phyloP scores from a whole-genome alignment of 2,888 invertebrate species.

The Phrixothrix hirtus region DNA sequence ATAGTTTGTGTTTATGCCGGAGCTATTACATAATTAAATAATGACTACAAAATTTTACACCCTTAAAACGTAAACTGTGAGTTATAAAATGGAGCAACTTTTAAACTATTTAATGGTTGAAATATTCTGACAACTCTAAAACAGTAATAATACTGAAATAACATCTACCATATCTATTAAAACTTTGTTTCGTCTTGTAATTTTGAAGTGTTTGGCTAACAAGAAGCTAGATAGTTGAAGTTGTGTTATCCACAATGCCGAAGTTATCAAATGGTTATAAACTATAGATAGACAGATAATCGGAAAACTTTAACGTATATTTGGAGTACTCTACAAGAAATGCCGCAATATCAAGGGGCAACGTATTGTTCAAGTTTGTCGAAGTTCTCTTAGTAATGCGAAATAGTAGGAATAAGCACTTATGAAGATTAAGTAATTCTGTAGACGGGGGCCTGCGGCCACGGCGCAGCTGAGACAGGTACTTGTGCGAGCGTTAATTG shows the following conservation, averaged over 20 bases:
- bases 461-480: constrained; percentile 35
- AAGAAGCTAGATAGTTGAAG: constrained; percentile 22
- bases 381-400: constrained; percentile 28
- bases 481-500: constrained; percentile 44
- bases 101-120: too few species aligned
- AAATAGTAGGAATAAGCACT: constrained; percentile 39
- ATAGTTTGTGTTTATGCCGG: too few species aligned
- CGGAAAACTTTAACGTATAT: constrained; percentile 21
- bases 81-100: too few species aligned
- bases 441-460: constrained; percentile 28
- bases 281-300: constrained; percentile 25
- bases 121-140: too few species aligned
- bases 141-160: too few species aligned
- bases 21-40: too few species aligned
- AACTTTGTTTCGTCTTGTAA: background rate
- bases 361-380: constrained; percentile 26
- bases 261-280: constrained; percentile 17
- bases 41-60: too few species aligned
- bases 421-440: constrained; percentile 42
- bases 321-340: constrained; percentile 23
- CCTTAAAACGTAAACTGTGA: too few species aligned
- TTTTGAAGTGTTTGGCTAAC: constrained; percentile 2
- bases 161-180: too few species aligned
- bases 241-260: constrained; percentile 11
- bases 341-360: constrained; percentile 19